Evolutionary conservation across 2,113 vertebrate species (phyloP).

Genomic region (Coptodon rendalli): DNA sequence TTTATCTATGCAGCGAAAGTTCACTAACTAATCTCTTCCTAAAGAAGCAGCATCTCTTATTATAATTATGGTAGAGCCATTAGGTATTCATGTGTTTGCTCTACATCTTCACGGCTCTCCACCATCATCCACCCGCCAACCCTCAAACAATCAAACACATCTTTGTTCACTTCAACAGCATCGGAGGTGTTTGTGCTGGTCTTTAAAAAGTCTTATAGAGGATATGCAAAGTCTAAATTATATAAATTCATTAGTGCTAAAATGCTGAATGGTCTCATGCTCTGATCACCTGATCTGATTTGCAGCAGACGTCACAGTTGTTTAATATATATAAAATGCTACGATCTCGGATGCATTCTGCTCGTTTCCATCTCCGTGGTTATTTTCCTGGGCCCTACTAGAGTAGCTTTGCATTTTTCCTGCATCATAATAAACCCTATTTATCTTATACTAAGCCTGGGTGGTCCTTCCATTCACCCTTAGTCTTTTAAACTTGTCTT

Average conservation of each 20-base stretch:
- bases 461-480: neutral
- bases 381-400: neutral
- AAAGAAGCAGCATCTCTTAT: neutral
- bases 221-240: neutral
- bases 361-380: accelerated
- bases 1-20: neutral
- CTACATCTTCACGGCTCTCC: neutral
- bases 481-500: neutral
- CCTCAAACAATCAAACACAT: neutral
- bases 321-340: neutral
- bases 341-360: neutral
- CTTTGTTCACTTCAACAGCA: neutral
- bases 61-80: neutral
- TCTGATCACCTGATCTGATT: neutral
- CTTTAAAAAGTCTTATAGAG: neutral
- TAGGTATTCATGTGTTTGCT: neutral
- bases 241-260: neutral
- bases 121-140: neutral
- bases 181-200: neutral
- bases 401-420: neutral
- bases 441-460: neutral
- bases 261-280: neutral
- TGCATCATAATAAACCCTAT: neutral
- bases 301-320: neutral
- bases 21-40: neutral